A percentile compares a stretch with the other conserved stretches of the same genome.
phyloP scores from a whole-genome alignment of 2,113 vertebrate genomes.

The Austrofundulus limnaeus region DNA sequence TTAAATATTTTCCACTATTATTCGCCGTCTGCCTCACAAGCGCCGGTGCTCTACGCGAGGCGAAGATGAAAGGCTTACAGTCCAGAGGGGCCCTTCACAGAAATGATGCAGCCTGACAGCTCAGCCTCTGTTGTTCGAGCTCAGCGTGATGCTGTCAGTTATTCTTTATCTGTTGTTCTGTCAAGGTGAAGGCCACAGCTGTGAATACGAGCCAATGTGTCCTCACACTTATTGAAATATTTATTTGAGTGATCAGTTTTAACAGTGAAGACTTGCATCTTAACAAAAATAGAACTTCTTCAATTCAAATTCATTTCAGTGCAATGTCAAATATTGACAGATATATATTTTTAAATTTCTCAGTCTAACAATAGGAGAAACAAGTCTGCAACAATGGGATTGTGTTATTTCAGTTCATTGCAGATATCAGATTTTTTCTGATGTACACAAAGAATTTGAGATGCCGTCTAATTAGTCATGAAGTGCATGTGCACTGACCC shows the following conservation, averaged over 20 bases:
- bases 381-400: neutral
- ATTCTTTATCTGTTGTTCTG: slow-evolving; percentile 20
- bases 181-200: slow-evolving; percentile 23
- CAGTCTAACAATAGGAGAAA: neutral
- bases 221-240: neutral
- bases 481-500: slow-evolving; percentile 14
- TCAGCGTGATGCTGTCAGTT: slow-evolving; percentile 50
- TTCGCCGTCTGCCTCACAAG: slow-evolving; percentile 28
- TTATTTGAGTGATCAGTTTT: neutral
- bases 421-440: slow-evolving; percentile 7
- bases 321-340: neutral
- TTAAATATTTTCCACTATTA: slow-evolving; percentile 59
- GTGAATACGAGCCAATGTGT: slow-evolving; percentile 18
- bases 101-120: slow-evolving; percentile 66
- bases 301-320: slow-evolving; percentile 6
- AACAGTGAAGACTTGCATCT: neutral
- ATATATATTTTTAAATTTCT: neutral
- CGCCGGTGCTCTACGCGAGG: slow-evolving; percentile 32
- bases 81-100: slow-evolving; percentile 45
- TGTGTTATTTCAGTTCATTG: neutral
- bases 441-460: neutral
- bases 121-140: slow-evolving; percentile 58
- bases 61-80: slow-evolving; percentile 63
- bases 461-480: neutral
- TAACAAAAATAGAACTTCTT: no score